These are phyloP conservation scores for Callimorpha dominula DNA, from an alignment of 2,888 invertebrate genomes.

Conservation along the genomic window DNA sequence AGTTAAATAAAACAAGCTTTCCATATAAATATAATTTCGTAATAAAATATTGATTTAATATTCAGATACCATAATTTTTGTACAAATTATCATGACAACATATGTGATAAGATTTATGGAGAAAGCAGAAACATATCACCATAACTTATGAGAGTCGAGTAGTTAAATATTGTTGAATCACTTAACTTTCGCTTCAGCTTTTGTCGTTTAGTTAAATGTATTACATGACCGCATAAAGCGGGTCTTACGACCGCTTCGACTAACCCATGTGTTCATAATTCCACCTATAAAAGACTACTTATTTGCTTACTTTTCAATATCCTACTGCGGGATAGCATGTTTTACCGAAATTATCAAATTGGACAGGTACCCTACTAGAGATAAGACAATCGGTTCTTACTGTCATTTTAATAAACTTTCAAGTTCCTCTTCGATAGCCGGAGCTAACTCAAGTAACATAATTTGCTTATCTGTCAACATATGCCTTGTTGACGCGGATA, in stretches of 20 bases:
- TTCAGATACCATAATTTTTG: neutral
- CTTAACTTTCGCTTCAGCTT: slow-evolving; percentile 55
- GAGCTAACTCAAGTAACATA: too few relatives aligned
- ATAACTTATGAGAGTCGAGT: slow-evolving; percentile 51
- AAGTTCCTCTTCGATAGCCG: too few relatives aligned
- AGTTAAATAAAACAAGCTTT: neutral
- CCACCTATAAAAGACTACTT: too few relatives aligned
- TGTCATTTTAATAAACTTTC: too few relatives aligned
- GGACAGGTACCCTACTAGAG: too few relatives aligned
- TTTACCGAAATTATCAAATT: too few relatives aligned
- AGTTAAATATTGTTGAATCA: slow-evolving; percentile 46
- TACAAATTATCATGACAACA: neutral
- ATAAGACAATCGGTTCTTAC: too few relatives aligned
- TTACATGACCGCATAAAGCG: slow-evolving; percentile 5
- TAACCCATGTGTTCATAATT: too few relatives aligned
- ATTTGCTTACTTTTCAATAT: too few relatives aligned
- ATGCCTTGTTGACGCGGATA: too few relatives aligned
- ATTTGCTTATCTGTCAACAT: too few relatives aligned
- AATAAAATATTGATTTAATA: neutral
- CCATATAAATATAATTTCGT: neutral
- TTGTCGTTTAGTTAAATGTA: slow-evolving; percentile 39
- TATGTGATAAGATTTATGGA: slow-evolving; percentile 52
- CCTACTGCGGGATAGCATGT: too few relatives aligned
- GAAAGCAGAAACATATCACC: slow-evolving; percentile 56
- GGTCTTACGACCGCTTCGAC: neutral